These are phyloP conservation scores for Micrasema longulum DNA, from an alignment of 1,140 invertebrate genomes.

Conservation along the genomic window DNA sequence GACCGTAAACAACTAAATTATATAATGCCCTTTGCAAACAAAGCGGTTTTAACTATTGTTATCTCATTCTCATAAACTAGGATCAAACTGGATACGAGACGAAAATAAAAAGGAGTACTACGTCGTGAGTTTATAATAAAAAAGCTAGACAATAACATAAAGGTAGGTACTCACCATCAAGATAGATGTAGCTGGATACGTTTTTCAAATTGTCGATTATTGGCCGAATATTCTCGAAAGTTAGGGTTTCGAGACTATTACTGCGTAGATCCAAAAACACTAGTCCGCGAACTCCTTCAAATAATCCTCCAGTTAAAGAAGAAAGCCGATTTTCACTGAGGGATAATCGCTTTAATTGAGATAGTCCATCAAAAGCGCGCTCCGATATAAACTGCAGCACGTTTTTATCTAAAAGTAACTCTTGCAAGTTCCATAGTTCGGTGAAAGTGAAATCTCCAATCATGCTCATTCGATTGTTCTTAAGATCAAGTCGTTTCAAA, in stretches of 20 bases:
- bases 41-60: conserved; percentile 15
- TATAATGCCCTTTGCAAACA: conserved; percentile 29
- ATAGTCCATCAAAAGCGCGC: conserved; percentile 78
- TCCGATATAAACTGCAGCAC: conserved; percentile 73
- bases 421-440: conserved; percentile 77
- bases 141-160: neutral
- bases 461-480: conserved; percentile 77
- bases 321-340: conserved; percentile 80
- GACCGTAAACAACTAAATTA: conserved; percentile 37
- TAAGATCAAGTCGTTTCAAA: conserved; percentile 75
- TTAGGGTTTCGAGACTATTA: conserved; percentile 80
- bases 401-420: conserved; percentile 80
- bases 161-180: conserved; percentile 77
- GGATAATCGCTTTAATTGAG: conserved; percentile 73
- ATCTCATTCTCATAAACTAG: neutral
- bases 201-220: conserved; percentile 81
- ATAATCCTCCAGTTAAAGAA: conserved; percentile 72
- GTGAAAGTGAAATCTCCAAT: conserved; percentile 80
- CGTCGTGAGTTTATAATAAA: too few relatives aligned
- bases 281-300: conserved; percentile 74
- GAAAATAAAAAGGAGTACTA: neutral
- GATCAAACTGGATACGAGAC: conserved; percentile 8
- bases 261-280: conserved; percentile 78
- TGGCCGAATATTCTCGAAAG: conserved; percentile 77
- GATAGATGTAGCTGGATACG: conserved; percentile 75